Evolutionary conservation across 2,888 invertebrate species (phyloP).

Genomic region (Protonemura montana): DNA sequence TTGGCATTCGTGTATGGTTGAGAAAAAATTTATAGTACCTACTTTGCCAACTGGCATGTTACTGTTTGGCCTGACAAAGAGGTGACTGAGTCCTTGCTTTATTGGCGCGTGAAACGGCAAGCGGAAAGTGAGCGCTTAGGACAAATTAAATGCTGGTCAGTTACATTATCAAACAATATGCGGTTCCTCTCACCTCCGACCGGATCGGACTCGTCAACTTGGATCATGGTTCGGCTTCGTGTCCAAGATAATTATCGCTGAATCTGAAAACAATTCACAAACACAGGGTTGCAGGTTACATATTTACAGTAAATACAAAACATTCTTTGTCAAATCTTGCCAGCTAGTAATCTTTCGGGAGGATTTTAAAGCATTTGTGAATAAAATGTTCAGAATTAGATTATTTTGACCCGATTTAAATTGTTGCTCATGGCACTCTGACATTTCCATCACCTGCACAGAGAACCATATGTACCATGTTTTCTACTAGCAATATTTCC

Average conservation of each 20-base stretch:
- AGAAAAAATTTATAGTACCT: neutral
- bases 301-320: too few relatives aligned
- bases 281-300: too few relatives aligned
- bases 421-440: neutral
- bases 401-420: neutral
- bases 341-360: too few relatives aligned
- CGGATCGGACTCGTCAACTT: slow-evolving; percentile 89
- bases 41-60: neutral
- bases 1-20: neutral
- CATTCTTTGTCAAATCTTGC: neutral
- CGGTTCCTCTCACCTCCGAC: slow-evolving; percentile 78
- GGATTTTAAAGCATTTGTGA: too few relatives aligned
- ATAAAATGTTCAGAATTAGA: slow-evolving; percentile 2
- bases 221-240: slow-evolving; percentile 70
- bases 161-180: neutral
- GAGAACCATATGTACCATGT: neutral
- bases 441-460: neutral
- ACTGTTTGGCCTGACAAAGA: neutral
- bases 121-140: neutral
- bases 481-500: too few relatives aligned
- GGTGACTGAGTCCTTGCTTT: neutral
- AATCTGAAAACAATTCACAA: slow-evolving; percentile 36
- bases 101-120: neutral
- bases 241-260: neutral
- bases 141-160: neutral